These are phyloP conservation scores for Clytia hemisphaerica DNA, from an alignment of 30 jellyfish, hydroid and myxozoan genomes.

Conservation along the genomic window DNA sequence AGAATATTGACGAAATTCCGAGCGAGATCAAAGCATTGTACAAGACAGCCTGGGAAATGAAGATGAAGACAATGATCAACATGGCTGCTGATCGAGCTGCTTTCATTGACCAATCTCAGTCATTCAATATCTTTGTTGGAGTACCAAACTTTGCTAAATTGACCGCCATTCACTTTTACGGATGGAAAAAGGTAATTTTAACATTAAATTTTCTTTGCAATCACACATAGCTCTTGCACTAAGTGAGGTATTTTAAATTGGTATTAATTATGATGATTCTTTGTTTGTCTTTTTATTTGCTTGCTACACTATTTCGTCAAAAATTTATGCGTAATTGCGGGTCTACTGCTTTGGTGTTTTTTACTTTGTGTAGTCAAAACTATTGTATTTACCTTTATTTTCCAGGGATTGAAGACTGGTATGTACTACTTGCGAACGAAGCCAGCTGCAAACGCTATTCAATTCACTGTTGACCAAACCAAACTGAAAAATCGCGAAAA, in stretches of 20 bases:
- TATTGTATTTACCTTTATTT: background rate
- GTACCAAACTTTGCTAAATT: slow-evolving; percentile 90
- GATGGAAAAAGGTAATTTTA: slow-evolving; percentile 91
- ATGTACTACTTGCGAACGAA: slow-evolving; percentile 93
- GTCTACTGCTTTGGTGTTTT: no score
- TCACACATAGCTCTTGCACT: background rate
- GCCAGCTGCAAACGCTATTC: slow-evolving; percentile 98
- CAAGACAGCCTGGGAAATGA: slow-evolving; percentile 98
- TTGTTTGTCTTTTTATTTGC: background rate
- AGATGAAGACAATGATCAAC: slow-evolving; percentile 76
- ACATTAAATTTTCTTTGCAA: background rate
- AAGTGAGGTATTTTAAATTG: no score
- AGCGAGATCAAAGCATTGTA: slow-evolving; percentile 63
- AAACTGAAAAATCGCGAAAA: slow-evolving; percentile 34
- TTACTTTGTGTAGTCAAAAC: background rate
- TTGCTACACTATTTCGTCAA: background rate
- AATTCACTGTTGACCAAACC: slow-evolving; percentile 88
- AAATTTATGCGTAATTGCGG: background rate
- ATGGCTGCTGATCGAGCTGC: slow-evolving; percentile 99
- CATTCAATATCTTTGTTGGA: slow-evolving; percentile 90
- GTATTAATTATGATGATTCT: background rate
- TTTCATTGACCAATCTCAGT: slow-evolving; percentile 96
- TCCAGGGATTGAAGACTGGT: slow-evolving; percentile 96
- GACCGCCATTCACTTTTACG: slow-evolving; percentile 96
- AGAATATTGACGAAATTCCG: slow-evolving; percentile 91